Evolutionary conservation across 1,140 invertebrate genomes (phyloP).

Genomic region (Ceratina calcarata): DNA sequence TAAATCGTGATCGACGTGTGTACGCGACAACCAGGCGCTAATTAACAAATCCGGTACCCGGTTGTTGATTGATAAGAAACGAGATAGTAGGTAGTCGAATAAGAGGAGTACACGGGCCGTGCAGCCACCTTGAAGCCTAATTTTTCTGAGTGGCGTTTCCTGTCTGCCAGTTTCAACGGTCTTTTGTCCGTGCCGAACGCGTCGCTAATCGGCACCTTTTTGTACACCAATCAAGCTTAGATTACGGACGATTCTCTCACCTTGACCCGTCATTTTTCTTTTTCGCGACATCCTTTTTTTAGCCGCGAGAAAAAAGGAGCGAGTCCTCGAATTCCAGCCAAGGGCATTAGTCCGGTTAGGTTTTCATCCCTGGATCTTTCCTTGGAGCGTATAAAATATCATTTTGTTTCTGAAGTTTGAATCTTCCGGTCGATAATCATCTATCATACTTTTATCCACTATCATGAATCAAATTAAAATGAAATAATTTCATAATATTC

Average conservation of each 20-base stretch:
- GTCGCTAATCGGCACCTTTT: slow-evolving; percentile 77
- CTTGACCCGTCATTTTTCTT: slow-evolving; percentile 71
- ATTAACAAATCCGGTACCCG: slow-evolving; percentile 31
- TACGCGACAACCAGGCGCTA: slow-evolving; percentile 6
- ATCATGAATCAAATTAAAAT: too few relatives aligned
- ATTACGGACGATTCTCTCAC: slow-evolving; percentile 79
- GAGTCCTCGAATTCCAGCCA: neutral
- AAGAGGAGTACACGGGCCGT: neutral
- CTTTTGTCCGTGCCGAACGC: slow-evolving; percentile 70
- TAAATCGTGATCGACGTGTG: slow-evolving; percentile 15
- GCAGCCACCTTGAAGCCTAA: slow-evolving; percentile 74
- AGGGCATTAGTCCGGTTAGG: neutral
- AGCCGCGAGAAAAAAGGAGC: neutral
- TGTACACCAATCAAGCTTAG: slow-evolving; percentile 78
- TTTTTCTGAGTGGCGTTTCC: slow-evolving; percentile 78
- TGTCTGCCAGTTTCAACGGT: slow-evolving; percentile 66
- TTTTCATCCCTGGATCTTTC: neutral
- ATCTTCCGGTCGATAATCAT: too few relatives aligned
- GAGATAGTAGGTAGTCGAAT: slow-evolving; percentile 12
- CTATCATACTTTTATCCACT: too few relatives aligned
- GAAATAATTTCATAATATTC: too few relatives aligned
- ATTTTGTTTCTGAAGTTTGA: too few relatives aligned
- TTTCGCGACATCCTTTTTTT: neutral
- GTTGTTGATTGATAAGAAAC: slow-evolving; percentile 29
- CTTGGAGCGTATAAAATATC: too few relatives aligned